Percentiles rank a stretch among this genome's conserved stretches.
Conservation (phyloP, 2,888 invertebrate species). For the Drosophila aldrichi region DNA sequence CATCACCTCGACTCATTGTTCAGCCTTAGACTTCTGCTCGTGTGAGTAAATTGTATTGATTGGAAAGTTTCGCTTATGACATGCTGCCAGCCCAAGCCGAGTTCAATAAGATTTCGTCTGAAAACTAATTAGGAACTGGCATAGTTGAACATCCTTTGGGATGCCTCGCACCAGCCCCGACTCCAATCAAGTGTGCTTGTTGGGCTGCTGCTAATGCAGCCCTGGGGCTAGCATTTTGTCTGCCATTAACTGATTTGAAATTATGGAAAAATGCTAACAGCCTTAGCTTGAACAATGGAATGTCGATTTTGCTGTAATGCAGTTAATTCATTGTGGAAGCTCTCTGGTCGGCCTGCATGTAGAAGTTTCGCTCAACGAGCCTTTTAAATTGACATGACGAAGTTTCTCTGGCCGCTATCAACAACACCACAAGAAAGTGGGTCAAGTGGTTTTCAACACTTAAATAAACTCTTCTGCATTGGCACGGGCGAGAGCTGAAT, state of each 20-base stretch:
- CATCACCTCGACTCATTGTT: neutral
- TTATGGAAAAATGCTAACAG: constrained; percentile 31
- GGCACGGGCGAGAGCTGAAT: constrained; percentile 7
- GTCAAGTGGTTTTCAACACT: constrained; percentile 82
- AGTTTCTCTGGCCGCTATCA: constrained; percentile 55
- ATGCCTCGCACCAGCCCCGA: neutral
- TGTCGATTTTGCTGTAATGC: constrained; percentile 28
- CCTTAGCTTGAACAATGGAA: neutral
- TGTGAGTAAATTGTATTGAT: constrained; percentile 44
- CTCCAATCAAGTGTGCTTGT: constrained; percentile 17
- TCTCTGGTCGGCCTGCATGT: neutral
- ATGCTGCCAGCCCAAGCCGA: constrained; percentile 33
- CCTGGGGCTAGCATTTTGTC: constrained; percentile 32
- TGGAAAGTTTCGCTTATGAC: constrained; percentile 60
- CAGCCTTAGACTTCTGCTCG: neutral
- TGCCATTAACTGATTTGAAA: constrained; percentile 54
- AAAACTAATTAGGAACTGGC: constrained; percentile 72
- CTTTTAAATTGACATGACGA: constrained; percentile 51
- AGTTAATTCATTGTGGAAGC: constrained; percentile 48
- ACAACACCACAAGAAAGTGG: constrained; percentile 67
- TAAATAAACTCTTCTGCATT: constrained; percentile 51
- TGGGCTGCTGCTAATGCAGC: constrained; percentile 21
- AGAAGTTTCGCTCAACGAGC: constrained; percentile 5
- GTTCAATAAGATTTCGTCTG: constrained; percentile 71
- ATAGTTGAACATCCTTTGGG: constrained; percentile 32